Conservation (phyloP, 2,888 invertebrate genomes). For the Phasia obesa region DNA sequence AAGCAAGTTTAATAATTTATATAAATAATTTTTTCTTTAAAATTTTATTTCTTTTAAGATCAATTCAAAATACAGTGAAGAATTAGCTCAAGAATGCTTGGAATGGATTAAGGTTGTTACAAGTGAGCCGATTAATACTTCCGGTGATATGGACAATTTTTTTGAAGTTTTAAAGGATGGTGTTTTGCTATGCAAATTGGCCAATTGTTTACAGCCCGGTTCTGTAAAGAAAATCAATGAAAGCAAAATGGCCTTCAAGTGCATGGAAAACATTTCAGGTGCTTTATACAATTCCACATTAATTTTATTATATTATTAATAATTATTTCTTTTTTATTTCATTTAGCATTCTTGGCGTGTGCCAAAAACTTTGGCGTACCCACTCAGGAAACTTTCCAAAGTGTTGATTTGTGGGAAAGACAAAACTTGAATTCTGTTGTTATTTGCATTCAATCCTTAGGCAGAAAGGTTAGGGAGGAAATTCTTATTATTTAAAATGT, state of each 20-base stretch:
- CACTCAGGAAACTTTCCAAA: constrained; percentile 97
- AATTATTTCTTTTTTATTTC: constrained; percentile 26
- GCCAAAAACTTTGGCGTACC: constrained; percentile 94
- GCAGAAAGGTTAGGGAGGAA: constrained; percentile 89
- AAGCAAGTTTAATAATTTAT: constrained; percentile 1
- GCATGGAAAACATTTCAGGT: constrained; percentile 98
- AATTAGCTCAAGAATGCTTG: constrained; percentile 94
- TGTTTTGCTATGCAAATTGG: constrained; percentile 93
- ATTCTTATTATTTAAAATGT: not conserved
- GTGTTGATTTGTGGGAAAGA: constrained; percentile 97
- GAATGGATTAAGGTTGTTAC: constrained; percentile 96
- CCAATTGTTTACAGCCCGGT: constrained; percentile 92
- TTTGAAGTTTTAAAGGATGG: constrained; percentile 96
- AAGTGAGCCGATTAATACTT: constrained; percentile 91
- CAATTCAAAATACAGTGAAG: constrained; percentile 98
- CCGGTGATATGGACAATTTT: constrained; percentile 97
- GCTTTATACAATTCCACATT: not conserved
- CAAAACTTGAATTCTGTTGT: constrained; percentile 98
- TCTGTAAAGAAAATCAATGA: constrained; percentile 96
- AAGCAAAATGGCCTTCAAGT: constrained; percentile 96
- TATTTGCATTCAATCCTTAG: constrained; percentile 96
- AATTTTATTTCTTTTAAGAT: constrained; percentile 87
- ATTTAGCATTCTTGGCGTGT: constrained; percentile 89
- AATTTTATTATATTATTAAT: not conserved
- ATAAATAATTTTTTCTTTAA: not conserved